Evolutionary conservation across 2,888 invertebrate genomes (phyloP), one percentile per base, ranked within the genome.

Genomic region (Panzeria rudis): DNA sequence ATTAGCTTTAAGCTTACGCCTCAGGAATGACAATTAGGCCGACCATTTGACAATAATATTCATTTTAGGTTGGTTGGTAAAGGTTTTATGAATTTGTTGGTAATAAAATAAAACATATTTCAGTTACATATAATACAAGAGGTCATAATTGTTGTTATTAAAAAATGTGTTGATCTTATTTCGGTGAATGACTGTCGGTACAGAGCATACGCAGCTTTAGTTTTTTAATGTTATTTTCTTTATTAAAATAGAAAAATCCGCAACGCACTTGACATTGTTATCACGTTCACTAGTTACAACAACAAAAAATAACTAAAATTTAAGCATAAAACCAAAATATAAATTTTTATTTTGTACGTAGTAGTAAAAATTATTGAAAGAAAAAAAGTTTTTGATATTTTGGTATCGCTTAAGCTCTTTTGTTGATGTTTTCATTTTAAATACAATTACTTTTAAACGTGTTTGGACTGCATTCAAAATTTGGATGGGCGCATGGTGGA

Each of bases 221-320:
- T 47, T 29, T 29, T 52, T 44, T 52, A 32, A 41, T 41, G 13
- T n/a, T 52, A 41, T 38, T 29, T 29, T 29, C 61, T 82, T 61
- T 41, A 38, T 35, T 38, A 17, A 68, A 44, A 52, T 52, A 41
- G 11, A 78, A 77, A 62, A 59, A 25, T 71, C 23, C 68, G 77
- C 85, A 71, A 78, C 82, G 82, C 85, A 85, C 85, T 85, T 85
- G 85, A 85, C 85, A 82, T 85, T 85, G 85, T 52, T 52, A 75
- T 82, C 85, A 85, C 85, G 85, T 82, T 72, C 64, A 20, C 8
- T 35, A n/a, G 44, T 0, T 25, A 13, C 13, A 5, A n/a, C 17
- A 32, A 17, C 9, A 23, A 25, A 23, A 66, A 62, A n/a, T n/a
- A 73, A 32, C 9, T 32, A 32, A 82, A 56, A 41, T 17, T 38